Conservation (phyloP, 2,797 vertebrate genomes). For the Fratercula arctica region DNA sequence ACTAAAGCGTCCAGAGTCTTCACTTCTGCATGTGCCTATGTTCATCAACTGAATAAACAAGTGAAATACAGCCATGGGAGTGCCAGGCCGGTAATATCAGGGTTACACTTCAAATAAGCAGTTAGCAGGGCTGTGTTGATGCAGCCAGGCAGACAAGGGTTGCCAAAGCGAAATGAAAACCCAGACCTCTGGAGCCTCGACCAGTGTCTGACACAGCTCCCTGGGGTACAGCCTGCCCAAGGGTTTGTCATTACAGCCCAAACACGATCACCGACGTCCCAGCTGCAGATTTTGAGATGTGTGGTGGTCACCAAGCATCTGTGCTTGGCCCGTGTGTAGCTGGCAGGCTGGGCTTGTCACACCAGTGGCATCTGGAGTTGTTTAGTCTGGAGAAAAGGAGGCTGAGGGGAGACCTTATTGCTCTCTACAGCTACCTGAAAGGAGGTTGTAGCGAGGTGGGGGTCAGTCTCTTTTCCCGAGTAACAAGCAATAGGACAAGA, state of each 20-base stretch:
- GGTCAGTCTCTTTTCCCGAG: not conserved
- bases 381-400: not conserved
- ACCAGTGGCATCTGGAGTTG: not conserved
- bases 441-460: not conserved
- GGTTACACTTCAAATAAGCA: not conserved
- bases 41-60: not conserved
- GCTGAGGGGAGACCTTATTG: not conserved
- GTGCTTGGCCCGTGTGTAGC: accelerated
- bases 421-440: not conserved
- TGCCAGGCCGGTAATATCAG: not conserved
- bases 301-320: accelerated
- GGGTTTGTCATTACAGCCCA: not conserved
- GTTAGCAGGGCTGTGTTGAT: not conserved
- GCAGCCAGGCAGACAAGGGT: not conserved
- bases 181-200: not conserved
- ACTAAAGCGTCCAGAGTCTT: not conserved
- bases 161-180: not conserved
- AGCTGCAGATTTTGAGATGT: not conserved
- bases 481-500: not conserved
- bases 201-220: not conserved
- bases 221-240: not conserved
- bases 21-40: accelerated
- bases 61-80: not conserved
- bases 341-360: not conserved
- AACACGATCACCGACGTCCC: not conserved